phyloP scores from a whole-genome alignment of 2,113 vertebrate genomes.

The Macrotis lagotis region DNA sequence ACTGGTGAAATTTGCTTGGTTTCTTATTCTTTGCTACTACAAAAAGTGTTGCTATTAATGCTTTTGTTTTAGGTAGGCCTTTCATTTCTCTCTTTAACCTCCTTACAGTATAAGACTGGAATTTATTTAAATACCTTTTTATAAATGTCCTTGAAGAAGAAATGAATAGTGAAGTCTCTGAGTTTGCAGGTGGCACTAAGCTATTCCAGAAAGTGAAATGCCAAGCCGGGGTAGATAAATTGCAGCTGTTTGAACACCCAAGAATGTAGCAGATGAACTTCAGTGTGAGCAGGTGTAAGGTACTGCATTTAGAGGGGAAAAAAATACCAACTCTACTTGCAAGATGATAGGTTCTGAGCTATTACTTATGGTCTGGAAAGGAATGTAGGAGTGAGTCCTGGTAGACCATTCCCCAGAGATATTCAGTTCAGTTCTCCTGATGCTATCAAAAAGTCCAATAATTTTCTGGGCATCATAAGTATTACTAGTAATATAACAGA shows the following conservation, averaged over 20 bases:
- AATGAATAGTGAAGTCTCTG: background rate
- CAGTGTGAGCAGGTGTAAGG: background rate
- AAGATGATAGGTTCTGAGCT: conserved; percentile 16
- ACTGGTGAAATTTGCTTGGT: background rate
- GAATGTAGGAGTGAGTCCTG: background rate
- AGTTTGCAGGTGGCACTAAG: conserved; percentile 1
- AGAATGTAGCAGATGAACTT: background rate
- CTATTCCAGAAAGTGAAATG: background rate
- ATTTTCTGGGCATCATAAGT: conserved; percentile 40
- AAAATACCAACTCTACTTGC: conserved; percentile 9
- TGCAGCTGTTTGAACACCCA: background rate
- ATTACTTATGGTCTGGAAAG: background rate
- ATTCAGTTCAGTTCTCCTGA: background rate
- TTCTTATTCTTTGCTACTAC: background rate
- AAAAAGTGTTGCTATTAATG: background rate
- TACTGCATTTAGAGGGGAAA: conserved; percentile 38
- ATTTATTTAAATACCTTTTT: conserved; percentile 26
- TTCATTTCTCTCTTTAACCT: background rate
- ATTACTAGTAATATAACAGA: background rate
- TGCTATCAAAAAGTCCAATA: conserved; percentile 18
- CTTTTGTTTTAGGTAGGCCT: background rate
- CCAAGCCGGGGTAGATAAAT: conserved; percentile 29
- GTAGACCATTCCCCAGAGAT: background rate
- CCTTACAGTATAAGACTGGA: background rate
- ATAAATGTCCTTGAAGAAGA: conserved; percentile 52